Evolutionary conservation across 1,140 invertebrate genomes (phyloP).

Genomic region (Triops cancriformis): DNA sequence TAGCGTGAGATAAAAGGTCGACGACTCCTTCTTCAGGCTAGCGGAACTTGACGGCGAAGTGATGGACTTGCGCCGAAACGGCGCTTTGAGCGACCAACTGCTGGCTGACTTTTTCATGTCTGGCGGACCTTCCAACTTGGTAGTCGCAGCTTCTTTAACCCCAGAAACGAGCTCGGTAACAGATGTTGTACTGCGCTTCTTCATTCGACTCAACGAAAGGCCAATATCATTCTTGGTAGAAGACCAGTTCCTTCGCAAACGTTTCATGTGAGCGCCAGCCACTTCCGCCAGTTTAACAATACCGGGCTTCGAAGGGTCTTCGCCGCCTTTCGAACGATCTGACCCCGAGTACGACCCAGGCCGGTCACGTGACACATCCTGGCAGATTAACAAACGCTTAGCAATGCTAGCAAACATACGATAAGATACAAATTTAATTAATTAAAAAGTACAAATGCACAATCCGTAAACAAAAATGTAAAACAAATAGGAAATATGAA

Average conservation of each 20-base stretch:
- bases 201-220: constrained; percentile 26
- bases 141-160: background rate
- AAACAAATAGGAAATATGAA: no score
- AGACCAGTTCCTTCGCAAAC: constrained; percentile 21
- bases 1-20: constrained; percentile 27
- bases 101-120: background rate
- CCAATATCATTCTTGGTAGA: constrained; percentile 24
- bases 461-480: no score
- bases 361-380: constrained; percentile 24
- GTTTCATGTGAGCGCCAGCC: constrained; percentile 23
- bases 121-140: background rate
- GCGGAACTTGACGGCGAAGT: background rate
- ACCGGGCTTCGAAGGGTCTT: constrained; percentile 22
- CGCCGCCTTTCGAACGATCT: constrained; percentile 24
- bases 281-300: constrained; percentile 21
- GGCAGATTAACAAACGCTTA: background rate
- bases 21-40: constrained; percentile 20
- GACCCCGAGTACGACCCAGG: constrained; percentile 20
- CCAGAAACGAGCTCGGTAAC: constrained; percentile 18
- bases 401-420: no score
- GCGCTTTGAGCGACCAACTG: background rate
- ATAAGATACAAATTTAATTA: no score
- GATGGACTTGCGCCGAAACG: constrained; percentile 7
- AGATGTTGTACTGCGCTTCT: constrained; percentile 26
- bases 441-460: no score